phyloP scores from a whole-genome alignment of 2,797 vertebrate species.

The Pipistrellus kuhlii region DNA sequence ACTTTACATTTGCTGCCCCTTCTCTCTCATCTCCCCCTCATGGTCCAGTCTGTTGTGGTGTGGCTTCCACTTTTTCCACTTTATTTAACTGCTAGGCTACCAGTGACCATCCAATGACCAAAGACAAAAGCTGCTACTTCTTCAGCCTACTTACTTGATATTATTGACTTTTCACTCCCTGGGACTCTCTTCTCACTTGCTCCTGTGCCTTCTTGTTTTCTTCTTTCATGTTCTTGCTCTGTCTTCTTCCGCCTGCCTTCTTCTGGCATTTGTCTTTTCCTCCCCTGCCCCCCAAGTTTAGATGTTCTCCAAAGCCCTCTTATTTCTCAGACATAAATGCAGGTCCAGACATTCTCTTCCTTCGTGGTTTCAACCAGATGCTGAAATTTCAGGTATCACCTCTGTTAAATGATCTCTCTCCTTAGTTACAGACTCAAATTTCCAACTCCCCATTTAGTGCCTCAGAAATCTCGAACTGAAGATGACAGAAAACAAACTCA shows the following conservation, averaged over 20 bases:
- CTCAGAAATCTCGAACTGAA: background rate
- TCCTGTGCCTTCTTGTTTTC: background rate
- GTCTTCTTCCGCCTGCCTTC: background rate
- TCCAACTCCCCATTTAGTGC: background rate
- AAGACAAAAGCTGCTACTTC: conserved; percentile 31
- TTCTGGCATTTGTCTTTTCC: background rate
- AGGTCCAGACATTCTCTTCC: conserved; percentile 30
- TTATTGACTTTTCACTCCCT: background rate
- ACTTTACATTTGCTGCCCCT: background rate
- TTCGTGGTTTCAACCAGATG: conserved; percentile 43
- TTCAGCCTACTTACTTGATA: background rate
- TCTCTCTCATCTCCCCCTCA: background rate
- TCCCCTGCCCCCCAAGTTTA: background rate
- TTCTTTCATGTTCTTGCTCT: background rate
- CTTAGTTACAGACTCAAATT: conserved; percentile 24
- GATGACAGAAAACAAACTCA: background rate
- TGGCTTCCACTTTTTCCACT: background rate
- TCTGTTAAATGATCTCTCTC: background rate
- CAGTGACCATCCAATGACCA: background rate
- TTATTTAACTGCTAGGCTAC: background rate
- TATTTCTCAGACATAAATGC: background rate
- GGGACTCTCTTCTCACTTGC: background rate
- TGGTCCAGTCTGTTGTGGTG: background rate
- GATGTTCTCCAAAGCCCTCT: background rate
- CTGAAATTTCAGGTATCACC: background rate